A percentile compares a stretch with the other conserved stretches of the same genome.
phyloP scores from a whole-genome alignment of 2,888 invertebrate genomes.

The Cheilosia vernalis region DNA sequence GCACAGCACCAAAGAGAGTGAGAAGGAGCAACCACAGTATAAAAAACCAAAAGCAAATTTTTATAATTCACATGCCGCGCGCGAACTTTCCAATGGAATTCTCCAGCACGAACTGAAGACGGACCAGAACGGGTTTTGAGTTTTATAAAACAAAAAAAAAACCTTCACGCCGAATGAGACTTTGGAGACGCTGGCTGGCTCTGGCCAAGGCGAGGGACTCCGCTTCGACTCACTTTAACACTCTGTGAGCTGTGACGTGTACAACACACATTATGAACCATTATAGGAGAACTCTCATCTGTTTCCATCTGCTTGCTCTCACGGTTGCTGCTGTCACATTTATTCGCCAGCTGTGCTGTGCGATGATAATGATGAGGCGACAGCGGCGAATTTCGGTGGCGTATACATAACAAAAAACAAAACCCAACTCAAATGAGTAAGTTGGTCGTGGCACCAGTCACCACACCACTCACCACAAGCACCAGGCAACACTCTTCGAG shows the following conservation, averaged over 20 bases:
- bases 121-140: slow-evolving; percentile 67
- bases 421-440: slow-evolving; percentile 2
- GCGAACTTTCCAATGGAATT: slow-evolving; percentile 74
- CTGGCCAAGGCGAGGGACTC: slow-evolving; percentile 41
- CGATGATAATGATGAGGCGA: slow-evolving; percentile 43
- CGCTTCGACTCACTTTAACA: slow-evolving; percentile 42
- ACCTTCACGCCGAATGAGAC: slow-evolving; percentile 3
- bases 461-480: too few species aligned
- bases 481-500: slow-evolving; percentile 18
- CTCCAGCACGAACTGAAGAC: slow-evolving; percentile 72
- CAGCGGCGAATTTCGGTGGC: slow-evolving; percentile 57
- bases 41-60: slow-evolving; percentile 9
- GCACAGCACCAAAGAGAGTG: slow-evolving; percentile 7
- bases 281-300: slow-evolving; percentile 46
- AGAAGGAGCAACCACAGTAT: slow-evolving; percentile 15
- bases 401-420: slow-evolving; percentile 59
- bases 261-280: slow-evolving; percentile 15
- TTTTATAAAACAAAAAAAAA: slow-evolving; percentile 33
- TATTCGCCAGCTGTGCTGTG: slow-evolving; percentile 58
- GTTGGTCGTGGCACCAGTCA: too few species aligned
- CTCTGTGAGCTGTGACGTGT: slow-evolving; percentile 36
- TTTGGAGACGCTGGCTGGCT: slow-evolving; percentile 22
- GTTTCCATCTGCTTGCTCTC: slow-evolving; percentile 60
- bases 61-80: slow-evolving; percentile 49
- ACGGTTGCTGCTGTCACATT: slow-evolving; percentile 36